Evolutionary conservation across 2,113 vertebrate species (phyloP).

Genomic region (Amazona guildingii): DNA sequence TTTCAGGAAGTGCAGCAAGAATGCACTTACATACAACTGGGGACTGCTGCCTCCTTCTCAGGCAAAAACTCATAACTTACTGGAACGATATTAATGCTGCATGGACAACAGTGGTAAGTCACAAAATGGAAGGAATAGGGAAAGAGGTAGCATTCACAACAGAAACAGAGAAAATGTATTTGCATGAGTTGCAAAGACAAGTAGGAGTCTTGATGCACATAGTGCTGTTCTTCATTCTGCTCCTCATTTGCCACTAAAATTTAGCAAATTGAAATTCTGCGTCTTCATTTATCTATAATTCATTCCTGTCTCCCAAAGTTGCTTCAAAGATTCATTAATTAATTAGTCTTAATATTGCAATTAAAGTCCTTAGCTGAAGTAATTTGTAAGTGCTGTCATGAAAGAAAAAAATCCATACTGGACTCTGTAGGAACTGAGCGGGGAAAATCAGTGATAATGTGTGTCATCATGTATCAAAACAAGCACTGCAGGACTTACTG

Average conservation of each 20-base stretch:
- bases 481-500: neutral
- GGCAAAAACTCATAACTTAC: neutral
- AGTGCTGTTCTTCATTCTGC: neutral
- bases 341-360: neutral
- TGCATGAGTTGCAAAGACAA: neutral
- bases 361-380: neutral
- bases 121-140: neutral
- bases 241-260: neutral
- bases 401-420: neutral
- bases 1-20: neutral
- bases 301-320: neutral
- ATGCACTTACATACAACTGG: neutral
- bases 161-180: neutral
- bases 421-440: neutral
- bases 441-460: neutral
- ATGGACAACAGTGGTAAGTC: neutral
- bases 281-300: neutral
- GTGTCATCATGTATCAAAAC: neutral
- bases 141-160: neutral
- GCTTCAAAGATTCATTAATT: neutral
- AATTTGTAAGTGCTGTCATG: neutral
- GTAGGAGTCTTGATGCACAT: neutral
- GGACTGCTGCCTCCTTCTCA: neutral
- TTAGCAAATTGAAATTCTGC: neutral
- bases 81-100: neutral